Base-by-base conservation (phyloP, 2,113 vertebrate species). In the Nerophis ophidion region DNA sequence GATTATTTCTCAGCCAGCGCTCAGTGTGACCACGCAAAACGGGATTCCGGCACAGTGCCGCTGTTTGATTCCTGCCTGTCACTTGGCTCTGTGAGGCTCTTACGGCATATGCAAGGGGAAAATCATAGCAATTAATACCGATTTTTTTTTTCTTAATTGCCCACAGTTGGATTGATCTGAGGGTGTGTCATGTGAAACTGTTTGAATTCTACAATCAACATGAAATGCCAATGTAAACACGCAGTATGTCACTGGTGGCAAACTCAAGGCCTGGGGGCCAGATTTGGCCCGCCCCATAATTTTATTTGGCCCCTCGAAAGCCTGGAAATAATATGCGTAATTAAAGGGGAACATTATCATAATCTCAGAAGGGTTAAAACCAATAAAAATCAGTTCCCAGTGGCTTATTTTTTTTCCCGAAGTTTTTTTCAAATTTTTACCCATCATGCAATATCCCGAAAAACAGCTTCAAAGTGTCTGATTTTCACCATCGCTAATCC, bases 121-220 rank as follows among this genome's bases (percentile, higher is more conserved):
- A 63, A 76, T 65, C 70, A 59, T 75, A 68, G 82, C 80, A 85
- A 86, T 88, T 86, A 84, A 81, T 79, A 84, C 44, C 58, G 66
- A 76, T 73, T 82, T 84, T 81, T 81, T 26, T 26, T 26, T 26
- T 26, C 26, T 26, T 4, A 26, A 26, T 26, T 26, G 26, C 26
- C 26, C 26, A 26, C 26, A 26, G 26, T 26, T 65, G 52, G 70
- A 74, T 72, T 50, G 68, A 66, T 66, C 64, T 71, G 54, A 26
- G 1, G 26, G 26, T 26, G 2, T 26, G 26, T 26, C 26, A 4
- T 26, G 26, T 26, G 26, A 2, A 26, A 26, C 61, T 61, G 70
- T 57, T 53, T 61, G 65, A 65, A 72, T 66, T 51, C 72, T 80
- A 75, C 65, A 62, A 66, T 54, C 74, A 50, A 38, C 33, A 68